Evolutionary conservation across 2,113 vertebrate species (phyloP).

Genomic region (Hiodon tergisus): DNA sequence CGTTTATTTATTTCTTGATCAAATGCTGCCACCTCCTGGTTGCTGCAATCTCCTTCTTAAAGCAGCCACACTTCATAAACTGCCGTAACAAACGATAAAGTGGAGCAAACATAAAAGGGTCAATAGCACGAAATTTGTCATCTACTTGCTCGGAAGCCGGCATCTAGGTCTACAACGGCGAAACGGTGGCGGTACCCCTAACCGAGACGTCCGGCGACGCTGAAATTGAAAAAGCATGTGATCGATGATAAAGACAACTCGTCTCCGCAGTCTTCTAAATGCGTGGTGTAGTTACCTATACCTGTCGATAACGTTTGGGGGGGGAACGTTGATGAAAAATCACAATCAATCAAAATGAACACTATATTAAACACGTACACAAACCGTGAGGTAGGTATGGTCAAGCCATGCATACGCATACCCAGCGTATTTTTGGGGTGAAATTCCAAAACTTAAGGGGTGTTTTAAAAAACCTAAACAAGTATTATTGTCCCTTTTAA

Average conservation of each 20-base stretch:
- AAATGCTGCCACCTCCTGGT: constrained; percentile 34
- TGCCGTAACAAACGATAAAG: neutral
- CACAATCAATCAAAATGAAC: constrained; percentile 4
- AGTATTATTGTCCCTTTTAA: constrained; percentile 21
- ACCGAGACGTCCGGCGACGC: too few relatives aligned
- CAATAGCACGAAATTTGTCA: too few relatives aligned
- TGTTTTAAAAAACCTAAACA: constrained; percentile 13
- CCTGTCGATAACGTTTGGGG: constrained; percentile 15
- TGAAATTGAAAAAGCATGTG: neutral
- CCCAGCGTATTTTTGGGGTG: neutral
- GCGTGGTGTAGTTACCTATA: constrained; percentile 16
- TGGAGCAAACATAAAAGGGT: neutral
- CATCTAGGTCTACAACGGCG: too few relatives aligned
- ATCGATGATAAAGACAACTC: neutral
- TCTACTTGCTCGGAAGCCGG: too few relatives aligned
- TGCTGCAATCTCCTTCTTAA: neutral
- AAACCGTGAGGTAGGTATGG: too few relatives aligned
- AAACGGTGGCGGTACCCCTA: too few relatives aligned
- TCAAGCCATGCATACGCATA: neutral
- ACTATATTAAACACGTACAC: neutral
- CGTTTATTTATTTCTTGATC: neutral
- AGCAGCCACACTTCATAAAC: constrained; percentile 14
- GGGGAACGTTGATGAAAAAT: neutral
- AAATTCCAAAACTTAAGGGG: constrained; percentile 8
- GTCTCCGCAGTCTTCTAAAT: neutral